Evolutionary conservation across 2,113 vertebrate species (phyloP).

Genomic region (Laticauda laticaudata): DNA sequence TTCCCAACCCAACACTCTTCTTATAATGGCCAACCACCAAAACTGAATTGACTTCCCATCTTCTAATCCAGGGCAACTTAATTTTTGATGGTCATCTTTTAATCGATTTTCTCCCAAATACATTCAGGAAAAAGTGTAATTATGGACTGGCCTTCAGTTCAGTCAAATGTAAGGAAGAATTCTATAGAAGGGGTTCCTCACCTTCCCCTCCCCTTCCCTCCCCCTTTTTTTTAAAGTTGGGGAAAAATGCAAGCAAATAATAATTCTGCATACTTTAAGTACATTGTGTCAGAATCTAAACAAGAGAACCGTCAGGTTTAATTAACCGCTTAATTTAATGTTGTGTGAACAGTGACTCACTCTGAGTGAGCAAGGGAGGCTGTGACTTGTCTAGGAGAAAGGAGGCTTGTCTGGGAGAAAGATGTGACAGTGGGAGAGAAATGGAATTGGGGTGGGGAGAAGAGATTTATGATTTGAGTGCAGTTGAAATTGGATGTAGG

Average conservation of each 20-base stretch:
- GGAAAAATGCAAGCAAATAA: conserved; percentile 45
- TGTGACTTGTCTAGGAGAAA: not conserved
- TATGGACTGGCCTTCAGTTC: conserved; percentile 40
- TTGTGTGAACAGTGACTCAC: conserved; percentile 53
- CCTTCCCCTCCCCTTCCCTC: not conserved
- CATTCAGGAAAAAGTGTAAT: not conserved
- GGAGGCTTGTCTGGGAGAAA: not conserved
- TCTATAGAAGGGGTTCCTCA: not conserved
- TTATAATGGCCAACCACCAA: not conserved
- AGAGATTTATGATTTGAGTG: not conserved
- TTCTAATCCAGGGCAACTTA: conserved; percentile 23
- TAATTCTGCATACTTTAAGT: conserved; percentile 51
- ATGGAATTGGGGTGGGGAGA: not conserved
- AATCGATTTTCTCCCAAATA: not conserved
- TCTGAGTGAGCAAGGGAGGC: conserved; percentile 38
- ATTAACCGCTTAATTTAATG: conserved; percentile 62
- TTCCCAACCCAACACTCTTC: not conserved
- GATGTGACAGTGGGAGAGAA: not conserved
- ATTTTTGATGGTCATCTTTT: conserved; percentile 19
- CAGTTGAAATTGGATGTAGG: not conserved
- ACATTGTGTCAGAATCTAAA: conserved; percentile 45
- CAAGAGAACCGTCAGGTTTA: conserved; percentile 50
- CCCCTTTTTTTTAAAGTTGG: not conserved
- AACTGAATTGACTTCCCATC: not conserved
- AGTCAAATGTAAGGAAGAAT: conserved; percentile 25